Base-by-base conservation (phyloP, 2,888 invertebrate species). In the Phyllotreta striolata region DNA sequence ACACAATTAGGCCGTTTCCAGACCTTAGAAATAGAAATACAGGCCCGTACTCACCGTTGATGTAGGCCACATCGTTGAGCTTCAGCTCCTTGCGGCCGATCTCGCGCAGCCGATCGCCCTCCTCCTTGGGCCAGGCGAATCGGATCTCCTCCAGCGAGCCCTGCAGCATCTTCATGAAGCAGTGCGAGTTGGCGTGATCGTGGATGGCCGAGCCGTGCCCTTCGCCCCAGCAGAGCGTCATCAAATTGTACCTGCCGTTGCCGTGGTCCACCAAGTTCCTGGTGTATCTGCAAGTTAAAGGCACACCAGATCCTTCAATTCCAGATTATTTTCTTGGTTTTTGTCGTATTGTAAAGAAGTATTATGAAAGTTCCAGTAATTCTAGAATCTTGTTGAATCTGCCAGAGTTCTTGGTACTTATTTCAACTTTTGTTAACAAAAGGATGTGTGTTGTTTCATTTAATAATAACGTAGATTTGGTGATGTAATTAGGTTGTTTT, bases 211-310 rank as follows among this genome's bases (percentile, higher is more conserved):
- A 95, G 0, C 93, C 93, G 70, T 96, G 95, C 0, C 94, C 95
- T 78, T 96, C 95, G 13, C 96, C 95, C 98, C 99, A 99, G 82
- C 98, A 98, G n/a, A 99, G 83, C 35, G 96, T 87, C 91, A 99
- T 96, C 70, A 99, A 84, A 83, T 99, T 99, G 83, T 96, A 99
- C 78, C 94, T 95, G 0, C 96, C 98, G 79, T 99, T 98, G 3
- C 98, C 99, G 64, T 88, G 89, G 77, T 98, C 96, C 0, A 99
- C 95, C 73, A 99, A 84, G 82, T 99, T 99, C 38, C 99, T 84
- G 0, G 98, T 99, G 79, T 99, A 99, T 77, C 93, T 95, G 74
- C 65, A 83, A 76, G 62, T 49, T 43, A 56, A 39, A 13, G 14
- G 37, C 35, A 44, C 9, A 39, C 9, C 43, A 8, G n/a, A 39